phyloP scores from a whole-genome alignment of 2,888 invertebrate genomes.

The Zygothrica quintamaculata region DNA sequence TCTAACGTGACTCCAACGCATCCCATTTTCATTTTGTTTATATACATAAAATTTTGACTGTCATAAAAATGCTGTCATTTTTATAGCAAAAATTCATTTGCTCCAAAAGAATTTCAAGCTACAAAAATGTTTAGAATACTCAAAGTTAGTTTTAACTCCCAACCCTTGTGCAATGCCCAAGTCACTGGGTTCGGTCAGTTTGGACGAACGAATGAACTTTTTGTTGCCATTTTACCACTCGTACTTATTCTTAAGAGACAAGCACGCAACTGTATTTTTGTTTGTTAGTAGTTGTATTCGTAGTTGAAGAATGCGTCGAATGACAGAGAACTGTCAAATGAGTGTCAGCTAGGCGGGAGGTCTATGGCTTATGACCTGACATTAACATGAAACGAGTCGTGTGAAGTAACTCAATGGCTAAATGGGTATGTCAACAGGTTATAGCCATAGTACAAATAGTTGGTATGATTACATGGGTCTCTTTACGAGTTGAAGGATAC shows the following conservation, averaged over 20 bases:
- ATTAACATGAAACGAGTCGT: slow-evolving; percentile 48
- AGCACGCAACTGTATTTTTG: slow-evolving; percentile 63
- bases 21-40: slow-evolving; percentile 40
- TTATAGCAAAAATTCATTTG: slow-evolving; percentile 48
- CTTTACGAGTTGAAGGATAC: no score
- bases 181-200: slow-evolving; percentile 31
- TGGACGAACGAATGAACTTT: slow-evolving; percentile 9
- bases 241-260: slow-evolving; percentile 6
- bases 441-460: not conserved
- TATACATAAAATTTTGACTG: slow-evolving; percentile 38
- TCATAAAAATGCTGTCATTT: slow-evolving; percentile 51
- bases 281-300: slow-evolving; percentile 2
- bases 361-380: slow-evolving; percentile 65
- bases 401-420: slow-evolving; percentile 49
- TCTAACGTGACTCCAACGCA: slow-evolving; percentile 45
- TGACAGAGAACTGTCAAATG: slow-evolving; percentile 69
- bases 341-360: slow-evolving; percentile 59
- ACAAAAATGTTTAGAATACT: not conserved
- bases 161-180: slow-evolving; percentile 51
- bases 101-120: not conserved
- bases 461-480: not conserved
- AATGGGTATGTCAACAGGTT: slow-evolving; percentile 60
- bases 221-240: slow-evolving; percentile 21
- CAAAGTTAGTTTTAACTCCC: no score
- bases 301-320: slow-evolving; percentile 42